phyloP scores from a whole-genome alignment of 2,113 vertebrate genomes.

The Pheucticus melanocephalus region DNA sequence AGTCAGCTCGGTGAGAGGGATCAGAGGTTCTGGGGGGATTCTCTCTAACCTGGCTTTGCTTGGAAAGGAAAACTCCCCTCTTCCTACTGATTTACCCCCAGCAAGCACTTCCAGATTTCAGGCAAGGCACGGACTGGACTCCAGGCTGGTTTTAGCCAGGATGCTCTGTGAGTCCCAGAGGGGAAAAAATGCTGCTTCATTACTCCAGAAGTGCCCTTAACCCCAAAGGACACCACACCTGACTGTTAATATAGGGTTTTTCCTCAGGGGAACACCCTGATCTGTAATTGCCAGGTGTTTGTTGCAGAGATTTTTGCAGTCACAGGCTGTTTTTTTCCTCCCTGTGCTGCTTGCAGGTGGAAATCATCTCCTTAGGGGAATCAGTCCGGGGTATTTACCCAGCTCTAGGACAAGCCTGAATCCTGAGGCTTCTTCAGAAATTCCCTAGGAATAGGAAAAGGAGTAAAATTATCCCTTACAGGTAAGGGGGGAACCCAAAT shows the following conservation, averaged over 20 bases:
- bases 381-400: neutral
- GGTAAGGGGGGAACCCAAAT: neutral
- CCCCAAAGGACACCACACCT: accelerated
- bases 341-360: neutral
- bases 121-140: accelerated
- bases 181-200: accelerated
- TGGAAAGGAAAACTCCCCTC: neutral
- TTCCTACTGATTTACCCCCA: neutral
- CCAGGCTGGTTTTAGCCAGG: neutral
- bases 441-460: neutral
- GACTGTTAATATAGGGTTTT: neutral
- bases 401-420: neutral
- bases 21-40: neutral
- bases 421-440: neutral
- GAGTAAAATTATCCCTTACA: neutral
- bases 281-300: neutral
- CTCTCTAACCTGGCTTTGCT: neutral
- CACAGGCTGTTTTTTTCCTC: neutral
- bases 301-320: neutral
- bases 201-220: neutral
- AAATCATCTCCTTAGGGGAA: neutral
- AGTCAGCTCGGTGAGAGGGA: neutral
- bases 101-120: neutral
- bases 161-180: neutral
- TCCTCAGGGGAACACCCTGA: neutral